A percentile compares a stretch with the other conserved stretches of the same genome.
Evolutionary conservation across 2,113 vertebrate genomes (phyloP).

Genomic region (Cricetomys ansorgei): DNA sequence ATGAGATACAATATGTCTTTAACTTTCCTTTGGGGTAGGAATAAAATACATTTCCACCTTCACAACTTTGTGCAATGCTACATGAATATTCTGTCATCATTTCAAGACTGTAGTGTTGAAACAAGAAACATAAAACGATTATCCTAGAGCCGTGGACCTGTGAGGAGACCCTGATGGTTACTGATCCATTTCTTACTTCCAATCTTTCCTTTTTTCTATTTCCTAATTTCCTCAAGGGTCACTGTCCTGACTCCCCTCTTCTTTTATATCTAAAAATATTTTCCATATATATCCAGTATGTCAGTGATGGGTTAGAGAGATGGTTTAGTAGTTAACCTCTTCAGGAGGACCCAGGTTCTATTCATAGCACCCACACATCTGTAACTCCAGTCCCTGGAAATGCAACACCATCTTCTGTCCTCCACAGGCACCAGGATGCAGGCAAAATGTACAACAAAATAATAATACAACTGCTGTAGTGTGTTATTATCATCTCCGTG

Average conservation of each 20-base stretch:
- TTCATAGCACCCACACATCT: not conserved
- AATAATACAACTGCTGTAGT: not conserved
- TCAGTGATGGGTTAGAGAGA: not conserved
- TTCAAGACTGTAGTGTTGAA: not conserved
- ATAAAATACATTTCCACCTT: constrained; percentile 13
- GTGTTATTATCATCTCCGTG: not conserved
- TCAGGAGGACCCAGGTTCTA: not conserved
- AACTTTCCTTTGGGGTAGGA: not conserved
- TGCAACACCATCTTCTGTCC: not conserved
- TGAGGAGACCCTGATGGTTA: not conserved
- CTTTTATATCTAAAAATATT: not conserved
- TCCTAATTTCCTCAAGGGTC: not conserved
- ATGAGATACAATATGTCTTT: not conserved
- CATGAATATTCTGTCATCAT: not conserved
- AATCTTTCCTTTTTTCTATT: not conserved
- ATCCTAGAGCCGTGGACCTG: not conserved
- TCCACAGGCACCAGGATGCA: not conserved
- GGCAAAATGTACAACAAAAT: not conserved
- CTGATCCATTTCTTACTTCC: not conserved
- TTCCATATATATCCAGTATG: not conserved
- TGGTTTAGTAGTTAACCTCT: not conserved
- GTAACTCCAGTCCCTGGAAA: not conserved
- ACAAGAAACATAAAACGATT: not conserved
- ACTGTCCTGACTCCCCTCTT: not conserved
- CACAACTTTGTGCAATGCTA: not conserved